Base-by-base conservation (phyloP, 2,113 vertebrate genomes). In the Casuarius casuarius region DNA sequence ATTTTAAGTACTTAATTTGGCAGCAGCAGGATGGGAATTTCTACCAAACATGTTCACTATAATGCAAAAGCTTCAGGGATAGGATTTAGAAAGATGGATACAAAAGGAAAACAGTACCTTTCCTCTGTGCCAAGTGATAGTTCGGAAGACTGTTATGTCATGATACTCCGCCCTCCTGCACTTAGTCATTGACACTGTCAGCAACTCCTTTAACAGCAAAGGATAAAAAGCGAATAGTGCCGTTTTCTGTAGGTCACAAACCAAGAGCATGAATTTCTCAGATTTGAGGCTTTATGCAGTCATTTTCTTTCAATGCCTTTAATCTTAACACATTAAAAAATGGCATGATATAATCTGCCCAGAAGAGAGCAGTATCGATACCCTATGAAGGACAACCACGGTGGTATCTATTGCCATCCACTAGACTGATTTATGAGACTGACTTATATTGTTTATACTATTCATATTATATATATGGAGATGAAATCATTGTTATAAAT, bases 331-430 rank as follows among this genome's bases (percentile, higher is more conserved):
- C 17, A 33, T 29, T 59, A 59, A 33, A 96, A 77, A 93, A 59
- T 61, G 84, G 42, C 26, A 22, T 40, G 84, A 76, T 95, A 67
- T 4, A 40, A 44, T 91, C 67, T 67, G 71, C 78, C 93, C 93
- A 91, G 94, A 93, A 94, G 84, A 79, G 94, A 94, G 95, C 92
- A 95, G 94, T 85, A 95, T 1, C 66, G 58, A 70, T 49, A 83
- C 29, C 87, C 13, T 10, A 19, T 9, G 72, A 92, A 90, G 74
- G 78, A 88, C 67, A 94, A 62, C 10, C 8, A n/a, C 66, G 29
- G 71, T 49, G 83, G 48, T 93, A 48, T 19, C 52, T 46, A 17
- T 73, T 58, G 59, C 67, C 44, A 81, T 80, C 66, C 61, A 73
- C 52, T 7, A 49, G 11, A 10, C 67, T 66, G 70, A 35, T 44